Evolutionary conservation across 2,888 invertebrate species (phyloP), one percentile per base, ranked within the genome.

Genomic region (Dioctria linearis): DNA sequence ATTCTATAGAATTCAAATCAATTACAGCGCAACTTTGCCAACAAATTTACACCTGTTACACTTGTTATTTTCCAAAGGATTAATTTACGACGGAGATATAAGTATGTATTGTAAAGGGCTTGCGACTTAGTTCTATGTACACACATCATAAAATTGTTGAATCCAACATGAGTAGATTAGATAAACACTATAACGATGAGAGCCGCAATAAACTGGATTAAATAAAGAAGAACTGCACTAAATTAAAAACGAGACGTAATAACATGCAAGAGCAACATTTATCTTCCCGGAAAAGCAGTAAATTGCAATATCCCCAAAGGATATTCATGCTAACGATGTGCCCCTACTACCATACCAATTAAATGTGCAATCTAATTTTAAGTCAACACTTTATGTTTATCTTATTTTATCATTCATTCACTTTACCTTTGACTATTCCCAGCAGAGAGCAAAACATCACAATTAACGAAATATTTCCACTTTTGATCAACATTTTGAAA

Each of bases 51-150:
- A 71, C 49, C 51, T 54, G 71, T 37, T 51, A 71, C 71, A 71
- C 71, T 71, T 71, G 71, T 71, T 71, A 51, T 37, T 54, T 71
- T 71, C 71, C 71, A 71, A 11, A n/a, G 71, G 71, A 71, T 71
- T 71, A 71, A 71, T 71, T 71, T 51, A 71, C 71, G 11, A n/a
- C 57, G 11, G 71, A 71, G 54, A 71, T 71, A 71, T 54, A 71
- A 51, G 40, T 25, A 54, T 11, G 49, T 71, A 25, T 25, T 25
- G 25, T 51, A 46, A 54, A 71, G 71, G 49, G 71, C 40, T 51
- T 37, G 39, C 13, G 49, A 51, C 49, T 71, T 46, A 49, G 54
- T 37, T 71, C 11, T 71, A 25, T 25, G 25, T 25, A 71, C 46
- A 51, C 8, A 51, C 71, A 49, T 71, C 71, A 71, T 71, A 71